Evolutionary conservation across 2,888 invertebrate genomes (phyloP).

Genomic region (Nomada fabriciana): DNA sequence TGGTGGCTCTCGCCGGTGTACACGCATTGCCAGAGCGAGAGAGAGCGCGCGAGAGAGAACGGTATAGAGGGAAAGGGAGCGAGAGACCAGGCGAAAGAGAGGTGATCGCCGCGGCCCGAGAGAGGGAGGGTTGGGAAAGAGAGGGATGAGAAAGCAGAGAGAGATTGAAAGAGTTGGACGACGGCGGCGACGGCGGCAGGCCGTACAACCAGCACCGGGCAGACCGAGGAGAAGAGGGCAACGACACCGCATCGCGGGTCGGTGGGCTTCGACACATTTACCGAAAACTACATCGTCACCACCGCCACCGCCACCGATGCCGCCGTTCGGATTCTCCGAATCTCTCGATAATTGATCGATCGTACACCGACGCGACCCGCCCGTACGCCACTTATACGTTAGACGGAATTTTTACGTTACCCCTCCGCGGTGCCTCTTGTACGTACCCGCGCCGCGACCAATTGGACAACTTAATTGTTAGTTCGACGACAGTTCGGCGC

Average conservation of each 20-base stretch:
- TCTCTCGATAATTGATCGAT: slow-evolving; percentile 69
- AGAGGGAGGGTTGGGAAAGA: slow-evolving; percentile 25
- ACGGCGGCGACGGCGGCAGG: slow-evolving; percentile 66
- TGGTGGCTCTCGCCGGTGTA: slow-evolving; percentile 51
- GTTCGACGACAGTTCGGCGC: too few species aligned
- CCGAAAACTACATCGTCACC: slow-evolving; percentile 74
- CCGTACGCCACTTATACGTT: slow-evolving; percentile 34
- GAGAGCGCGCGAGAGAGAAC: slow-evolving; percentile 30
- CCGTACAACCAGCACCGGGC: slow-evolving; percentile 61
- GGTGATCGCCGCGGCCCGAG: background rate
- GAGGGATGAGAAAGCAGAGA: slow-evolving; percentile 49
- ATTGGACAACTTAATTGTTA: too few species aligned
- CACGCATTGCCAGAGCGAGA: slow-evolving; percentile 51
- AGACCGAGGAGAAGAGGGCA: slow-evolving; percentile 81
- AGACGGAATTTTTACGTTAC: slow-evolving; percentile 32
- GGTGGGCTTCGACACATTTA: slow-evolving; percentile 78
- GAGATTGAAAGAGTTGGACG: slow-evolving; percentile 65
- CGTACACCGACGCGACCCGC: slow-evolving; percentile 32
- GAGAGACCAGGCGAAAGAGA: slow-evolving; percentile 28
- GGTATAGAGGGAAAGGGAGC: slow-evolving; percentile 20
- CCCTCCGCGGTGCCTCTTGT: background rate
- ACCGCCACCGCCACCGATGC: slow-evolving; percentile 58
- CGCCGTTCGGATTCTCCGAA: slow-evolving; percentile 63
- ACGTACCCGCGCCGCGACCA: background rate
- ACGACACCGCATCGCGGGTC: slow-evolving; percentile 78